Conservation (phyloP, 2,797 vertebrate genomes). For the Mergus octosetaceus region DNA sequence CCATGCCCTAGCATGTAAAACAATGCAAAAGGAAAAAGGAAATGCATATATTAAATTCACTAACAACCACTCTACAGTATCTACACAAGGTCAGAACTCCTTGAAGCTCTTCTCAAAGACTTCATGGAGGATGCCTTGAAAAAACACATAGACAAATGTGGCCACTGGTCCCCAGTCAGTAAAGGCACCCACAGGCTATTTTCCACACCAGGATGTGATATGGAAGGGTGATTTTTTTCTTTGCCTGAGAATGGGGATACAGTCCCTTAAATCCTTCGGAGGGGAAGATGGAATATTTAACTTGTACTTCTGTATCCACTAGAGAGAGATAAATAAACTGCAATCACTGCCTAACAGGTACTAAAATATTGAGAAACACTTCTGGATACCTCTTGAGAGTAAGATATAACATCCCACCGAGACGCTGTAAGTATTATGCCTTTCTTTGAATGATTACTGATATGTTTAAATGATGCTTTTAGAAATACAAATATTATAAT, state of each 20-base stretch:
- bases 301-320: constrained; percentile 18
- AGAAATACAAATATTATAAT: constrained; percentile 43
- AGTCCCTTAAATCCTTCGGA: neutral
- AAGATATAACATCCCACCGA: constrained; percentile 9
- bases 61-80: neutral
- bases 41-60: neutral
- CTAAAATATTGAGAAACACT: constrained; percentile 64
- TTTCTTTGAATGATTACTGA: constrained; percentile 39
- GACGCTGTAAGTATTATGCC: neutral
- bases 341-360: constrained; percentile 63
- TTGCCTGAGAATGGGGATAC: neutral
- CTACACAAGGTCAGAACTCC: neutral
- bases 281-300: constrained; percentile 34
- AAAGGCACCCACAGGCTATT: neutral
- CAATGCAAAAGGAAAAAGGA: neutral
- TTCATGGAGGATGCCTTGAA: neutral
- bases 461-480: constrained; percentile 9
- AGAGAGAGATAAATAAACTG: constrained; percentile 56
- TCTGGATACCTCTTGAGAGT: constrained; percentile 53
- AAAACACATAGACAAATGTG: fast-evolving
- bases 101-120: neutral
- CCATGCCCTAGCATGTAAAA: neutral
- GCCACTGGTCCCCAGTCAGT: neutral
- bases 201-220: neutral
- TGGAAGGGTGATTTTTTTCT: neutral